Base-by-base conservation (phyloP, 2,113 vertebrate genomes). In the Zosterops lateralis region DNA sequence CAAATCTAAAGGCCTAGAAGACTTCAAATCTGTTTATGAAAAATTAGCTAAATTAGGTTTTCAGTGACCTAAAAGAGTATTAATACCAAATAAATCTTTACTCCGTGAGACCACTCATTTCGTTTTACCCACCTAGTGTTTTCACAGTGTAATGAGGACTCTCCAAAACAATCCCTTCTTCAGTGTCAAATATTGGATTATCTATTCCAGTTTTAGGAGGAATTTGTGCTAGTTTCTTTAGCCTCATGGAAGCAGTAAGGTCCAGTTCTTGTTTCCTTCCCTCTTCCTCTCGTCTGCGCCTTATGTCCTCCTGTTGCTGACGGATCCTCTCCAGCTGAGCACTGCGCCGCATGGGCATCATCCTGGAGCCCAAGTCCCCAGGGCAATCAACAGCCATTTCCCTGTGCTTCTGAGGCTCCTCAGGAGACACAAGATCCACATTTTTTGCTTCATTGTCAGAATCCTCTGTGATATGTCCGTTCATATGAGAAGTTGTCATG, bases 371-470 rank as follows among this genome's bases (percentile, higher is more conserved):
- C 96, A 99, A 93, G 44, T 99, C 99, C 81, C 98, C 98, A 0
- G 99, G 99, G 96, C 99, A 99, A 96, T 99, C 99, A 66, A 99
- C 98, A 29, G 98, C 98, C 98, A 99, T 98, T 95, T 99, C 98
- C 95, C 98, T 98, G 92, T 98, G 98, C 93, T 97, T 98, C 92
- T 97, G 97, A 91, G 97, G 88, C 58, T 98, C 98, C 74, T 98
- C 98, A 91, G 92, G 87, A 90, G 93, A 97, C 78, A 91, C 90
- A 96, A 98, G 97, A 94, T 97, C 98, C 95, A 97, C 97, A 95
- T 94, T 98, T 96, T 97, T 98, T 89, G 98, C 97, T 93, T 98
- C 98, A 84, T 62, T 97, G 66, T 99, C 99, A 70, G 98, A 98
- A 96, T 98, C 98, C 96, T 99, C 98, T 92, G 98, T 96, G 88